Base-by-base conservation (phyloP, 2,797 vertebrate species). In the Sebastes vulpes region DNA sequence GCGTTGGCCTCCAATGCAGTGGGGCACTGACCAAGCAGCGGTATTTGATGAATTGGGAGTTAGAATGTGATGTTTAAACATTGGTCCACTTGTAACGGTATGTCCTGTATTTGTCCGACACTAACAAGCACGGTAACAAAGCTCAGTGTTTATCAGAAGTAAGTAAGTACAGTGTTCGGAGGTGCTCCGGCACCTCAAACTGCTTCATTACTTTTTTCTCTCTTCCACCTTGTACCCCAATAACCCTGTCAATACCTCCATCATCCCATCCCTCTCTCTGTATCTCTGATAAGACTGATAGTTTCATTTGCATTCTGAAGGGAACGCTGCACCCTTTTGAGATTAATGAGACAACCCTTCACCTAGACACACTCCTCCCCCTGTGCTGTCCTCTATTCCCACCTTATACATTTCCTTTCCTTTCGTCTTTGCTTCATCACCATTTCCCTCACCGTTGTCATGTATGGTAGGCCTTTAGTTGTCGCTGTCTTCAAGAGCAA, bases 331-430 rank as follows among this genome's bases (percentile, higher is more conserved):
- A 48, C 79, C 76, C 68, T 75, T 85, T 79, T 63, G 81, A 90
- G 89, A 93, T 92, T 90, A 92, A 91, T 92, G 89, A 92, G 88
- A 87, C 88, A 86, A 88, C 85, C 70, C 75, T 81, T 92, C 89
- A 90, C 84, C 77, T 80, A 65, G 72, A 80, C 77, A 81, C 56
- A 1, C 78, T 73, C 76, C 53, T 65, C 52, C 61, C 61, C 29
- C 67, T 70, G 32, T 14, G 57, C 50, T 54, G 16, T 65, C 57
- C 75, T 65, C 61, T 65, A 11, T 21, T 58, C 31, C 4, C 26
- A 14, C 9, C 14, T 25, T 31, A 18, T 53, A 21, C 29, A 31
- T 72, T 21, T 48, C 25, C n/a, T 20, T 32, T 31, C 25, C 14
- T 26, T 65, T 32, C 2, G 3, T 32, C 58, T 32, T 23, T 18